phyloP scores from a whole-genome alignment of 2,797 vertebrate species.

The Cirrhinus molitorella region DNA sequence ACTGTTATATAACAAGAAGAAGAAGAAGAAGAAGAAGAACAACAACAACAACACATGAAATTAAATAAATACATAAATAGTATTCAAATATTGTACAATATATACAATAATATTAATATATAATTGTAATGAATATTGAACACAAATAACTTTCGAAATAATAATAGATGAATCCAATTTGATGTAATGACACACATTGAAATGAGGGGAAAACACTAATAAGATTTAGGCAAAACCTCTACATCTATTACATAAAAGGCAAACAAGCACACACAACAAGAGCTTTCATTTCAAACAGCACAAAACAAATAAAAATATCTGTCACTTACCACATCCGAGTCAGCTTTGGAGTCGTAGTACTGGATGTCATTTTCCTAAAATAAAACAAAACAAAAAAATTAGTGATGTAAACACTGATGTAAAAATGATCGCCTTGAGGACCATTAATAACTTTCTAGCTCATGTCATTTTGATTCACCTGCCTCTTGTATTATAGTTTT shows the following conservation, averaged over 20 bases:
- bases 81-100: background rate
- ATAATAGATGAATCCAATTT: background rate
- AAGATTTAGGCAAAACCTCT: background rate
- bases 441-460: conserved; percentile 3
- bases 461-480: background rate
- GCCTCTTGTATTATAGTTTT: background rate
- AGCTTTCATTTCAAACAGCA: background rate
- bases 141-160: background rate
- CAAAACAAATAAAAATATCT: conserved; percentile 41
- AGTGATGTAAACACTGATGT: background rate
- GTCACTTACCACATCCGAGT: conserved; percentile 93
- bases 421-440: background rate
- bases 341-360: conserved; percentile 97
- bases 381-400: conserved; percentile 73
- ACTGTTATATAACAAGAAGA: too few relatives aligned
- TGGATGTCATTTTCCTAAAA: conserved; percentile 92
- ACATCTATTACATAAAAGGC: background rate
- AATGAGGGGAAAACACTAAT: background rate
- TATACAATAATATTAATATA: background rate
- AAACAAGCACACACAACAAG: background rate
- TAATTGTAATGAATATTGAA: background rate
- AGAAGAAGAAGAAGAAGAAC: too few relatives aligned
- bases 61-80: too few relatives aligned
- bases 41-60: too few relatives aligned
- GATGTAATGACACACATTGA: background rate